Evolutionary conservation across 2,113 vertebrate species (phyloP), one percentile per base, ranked within the genome.

Genomic region (Tichodroma muraria): DNA sequence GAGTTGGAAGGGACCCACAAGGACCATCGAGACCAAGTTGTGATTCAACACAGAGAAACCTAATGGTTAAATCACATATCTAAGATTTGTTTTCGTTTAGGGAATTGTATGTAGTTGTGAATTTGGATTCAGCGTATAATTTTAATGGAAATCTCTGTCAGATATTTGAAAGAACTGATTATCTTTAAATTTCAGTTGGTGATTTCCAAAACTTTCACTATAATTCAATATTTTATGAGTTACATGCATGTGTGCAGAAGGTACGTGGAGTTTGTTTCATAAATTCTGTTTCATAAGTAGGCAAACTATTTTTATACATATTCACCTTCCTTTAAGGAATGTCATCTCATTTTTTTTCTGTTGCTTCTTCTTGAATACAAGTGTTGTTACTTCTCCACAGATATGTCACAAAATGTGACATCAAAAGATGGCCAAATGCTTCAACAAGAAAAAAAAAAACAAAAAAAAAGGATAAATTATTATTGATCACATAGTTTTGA

Each of bases 1-100:
- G 0, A 42, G 7, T 21, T 77, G 20, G 21, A 45, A 79, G 25
- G 35, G 30, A 28, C 3, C 14, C 38, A 40, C 0, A 0, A 54
- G 40, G 25, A 35, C 79, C 20, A 35, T 8, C 1, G 5, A 65
- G 23, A 47, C 8, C 10, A 88, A 14, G 12, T 2, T 42, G 11
- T 81, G 45, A 47, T 21, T 79, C 12, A 24, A 37, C 16, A 13
- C 6, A n/a, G 31, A 19, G 11, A 33, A 85, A 35, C 15, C 5
- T 24, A 11, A 8, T 40, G 61, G 8, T n/a, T 66, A 68, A 79
- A 50, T 20, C 6, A 2, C 23, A 5, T 24, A 25, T 27, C 17
- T n/a, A 40, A n/a, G 12, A 85, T 30, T 68, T 14, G 2, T 2
- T 76, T 50, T n/a, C 38, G 9, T 79, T 54, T 40, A 40, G 13